These are phyloP conservation scores for Dynastes tityus DNA, from an alignment of 2,888 invertebrate genomes.

Conservation along the genomic window DNA sequence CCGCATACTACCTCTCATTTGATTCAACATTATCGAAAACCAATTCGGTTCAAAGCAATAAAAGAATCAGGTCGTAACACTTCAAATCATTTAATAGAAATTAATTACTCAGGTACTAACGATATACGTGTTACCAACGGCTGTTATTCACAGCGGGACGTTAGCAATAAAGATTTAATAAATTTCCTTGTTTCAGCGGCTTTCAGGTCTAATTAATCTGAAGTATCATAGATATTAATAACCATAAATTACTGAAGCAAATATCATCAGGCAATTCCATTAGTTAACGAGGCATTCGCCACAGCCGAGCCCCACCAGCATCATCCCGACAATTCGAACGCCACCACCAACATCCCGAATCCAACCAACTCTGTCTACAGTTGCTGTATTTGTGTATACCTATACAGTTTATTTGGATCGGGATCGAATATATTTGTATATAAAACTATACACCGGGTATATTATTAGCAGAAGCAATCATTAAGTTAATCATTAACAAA, in stretches of 20 bases:
- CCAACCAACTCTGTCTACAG: background rate
- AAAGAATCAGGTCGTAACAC: too few relatives aligned
- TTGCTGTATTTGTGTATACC: background rate
- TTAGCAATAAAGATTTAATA: conserved; percentile 45
- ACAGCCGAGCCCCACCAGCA: conserved; percentile 15
- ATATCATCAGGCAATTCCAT: conserved; percentile 68
- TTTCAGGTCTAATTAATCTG: conserved; percentile 55
- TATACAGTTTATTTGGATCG: background rate
- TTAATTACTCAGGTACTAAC: background rate
- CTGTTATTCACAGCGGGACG: conserved; percentile 1
- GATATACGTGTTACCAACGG: background rate
- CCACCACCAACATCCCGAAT: background rate
- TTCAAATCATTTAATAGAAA: conserved; percentile 1
- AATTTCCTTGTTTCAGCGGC: conserved; percentile 45
- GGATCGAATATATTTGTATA: too few relatives aligned
- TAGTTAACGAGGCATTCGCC: conserved; percentile 56
- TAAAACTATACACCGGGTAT: background rate
- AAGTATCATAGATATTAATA: conserved; percentile 65
- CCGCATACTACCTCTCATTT: too few relatives aligned
- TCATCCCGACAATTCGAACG: conserved; percentile 9
- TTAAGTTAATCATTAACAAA: too few relatives aligned
- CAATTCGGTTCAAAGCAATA: too few relatives aligned
- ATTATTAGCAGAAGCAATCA: too few relatives aligned
- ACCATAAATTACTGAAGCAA: conserved; percentile 68
- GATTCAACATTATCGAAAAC: too few relatives aligned